Conservation (phyloP, 2,888 invertebrate genomes). For the Theristus sp. region DNA sequence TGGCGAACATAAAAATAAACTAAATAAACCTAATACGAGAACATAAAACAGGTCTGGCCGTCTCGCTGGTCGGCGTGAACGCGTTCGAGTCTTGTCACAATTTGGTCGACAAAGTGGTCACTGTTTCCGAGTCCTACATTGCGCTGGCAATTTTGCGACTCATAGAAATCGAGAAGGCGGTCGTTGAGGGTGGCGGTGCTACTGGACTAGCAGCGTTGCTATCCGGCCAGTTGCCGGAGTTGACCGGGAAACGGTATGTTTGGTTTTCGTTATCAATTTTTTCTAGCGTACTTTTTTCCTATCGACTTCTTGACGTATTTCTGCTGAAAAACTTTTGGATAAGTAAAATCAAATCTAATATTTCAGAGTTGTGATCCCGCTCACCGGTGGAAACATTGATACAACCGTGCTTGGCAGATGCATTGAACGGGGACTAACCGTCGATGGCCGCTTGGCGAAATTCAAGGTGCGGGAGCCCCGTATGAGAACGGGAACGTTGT, state of each 20-base stretch:
- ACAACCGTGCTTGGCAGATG: constrained; percentile 37
- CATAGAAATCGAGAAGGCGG: constrained; percentile 56
- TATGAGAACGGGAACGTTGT: too few relatives aligned
- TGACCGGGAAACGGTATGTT: constrained; percentile 61
- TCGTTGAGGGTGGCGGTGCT: constrained; percentile 77
- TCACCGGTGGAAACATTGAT: constrained; percentile 40
- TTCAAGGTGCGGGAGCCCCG: constrained; percentile 32
- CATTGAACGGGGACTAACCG: constrained; percentile 34
- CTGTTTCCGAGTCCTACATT: constrained; percentile 28
- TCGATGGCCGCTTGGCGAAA: constrained; percentile 35
- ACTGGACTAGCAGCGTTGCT: constrained; percentile 64
- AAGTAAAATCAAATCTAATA: not conserved
- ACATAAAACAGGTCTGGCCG: too few relatives aligned
- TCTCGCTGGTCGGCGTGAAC: constrained; percentile 67
- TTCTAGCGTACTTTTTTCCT: too few relatives aligned
- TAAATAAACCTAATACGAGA: too few relatives aligned
- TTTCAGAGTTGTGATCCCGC: constrained; percentile 34
- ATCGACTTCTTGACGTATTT: too few relatives aligned
- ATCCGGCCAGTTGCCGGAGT: constrained; percentile 56
- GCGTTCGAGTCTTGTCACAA: constrained; percentile 41
- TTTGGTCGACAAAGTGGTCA: constrained; percentile 9
- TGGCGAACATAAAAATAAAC: too few relatives aligned
- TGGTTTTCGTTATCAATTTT: too few relatives aligned
- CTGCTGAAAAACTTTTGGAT: too few relatives aligned
- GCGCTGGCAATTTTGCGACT: constrained; percentile 43